These are phyloP conservation scores for Leucozona laternaria DNA, from an alignment of 2,888 invertebrate genomes.

Conservation along the genomic window DNA sequence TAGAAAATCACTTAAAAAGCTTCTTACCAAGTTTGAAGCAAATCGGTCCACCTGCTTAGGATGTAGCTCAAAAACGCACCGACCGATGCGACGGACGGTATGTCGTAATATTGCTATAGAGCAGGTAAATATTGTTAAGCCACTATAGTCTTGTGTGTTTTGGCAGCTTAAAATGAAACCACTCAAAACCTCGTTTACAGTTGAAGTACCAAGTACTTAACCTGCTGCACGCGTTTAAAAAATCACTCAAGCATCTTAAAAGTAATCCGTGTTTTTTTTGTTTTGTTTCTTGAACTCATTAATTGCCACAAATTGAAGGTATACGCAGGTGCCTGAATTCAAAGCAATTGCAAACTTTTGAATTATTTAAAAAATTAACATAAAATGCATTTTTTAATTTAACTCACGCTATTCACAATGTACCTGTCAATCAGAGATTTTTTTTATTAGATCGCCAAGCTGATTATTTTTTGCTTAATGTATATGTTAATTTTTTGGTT, in stretches of 20 bases:
- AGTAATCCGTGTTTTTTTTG: background rate
- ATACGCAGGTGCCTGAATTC: background rate
- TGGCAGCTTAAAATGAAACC: too few species aligned
- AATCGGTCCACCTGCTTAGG: too few species aligned
- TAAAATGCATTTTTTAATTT: background rate
- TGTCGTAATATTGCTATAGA: too few species aligned
- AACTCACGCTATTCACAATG: conserved; percentile 12
- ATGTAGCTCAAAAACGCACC: too few species aligned
- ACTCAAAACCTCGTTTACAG: too few species aligned
- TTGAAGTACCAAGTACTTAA: background rate
- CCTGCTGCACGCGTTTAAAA: background rate
- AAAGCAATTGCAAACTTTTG: background rate
- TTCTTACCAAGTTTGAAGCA: too few species aligned
- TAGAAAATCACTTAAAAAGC: too few species aligned
- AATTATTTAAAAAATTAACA: background rate
- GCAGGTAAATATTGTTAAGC: too few species aligned
- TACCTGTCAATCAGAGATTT: conserved; percentile 4
- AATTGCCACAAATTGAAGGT: background rate
- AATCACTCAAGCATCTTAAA: background rate
- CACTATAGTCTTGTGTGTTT: too few species aligned
- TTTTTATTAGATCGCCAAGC: background rate
- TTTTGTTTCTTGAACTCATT: background rate
- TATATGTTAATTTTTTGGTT: conserved; percentile 8
- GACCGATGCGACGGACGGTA: too few species aligned
- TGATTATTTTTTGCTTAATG: background rate